phyloP scores from a whole-genome alignment of 2,888 invertebrate genomes.

The Callinectes sapidus region DNA sequence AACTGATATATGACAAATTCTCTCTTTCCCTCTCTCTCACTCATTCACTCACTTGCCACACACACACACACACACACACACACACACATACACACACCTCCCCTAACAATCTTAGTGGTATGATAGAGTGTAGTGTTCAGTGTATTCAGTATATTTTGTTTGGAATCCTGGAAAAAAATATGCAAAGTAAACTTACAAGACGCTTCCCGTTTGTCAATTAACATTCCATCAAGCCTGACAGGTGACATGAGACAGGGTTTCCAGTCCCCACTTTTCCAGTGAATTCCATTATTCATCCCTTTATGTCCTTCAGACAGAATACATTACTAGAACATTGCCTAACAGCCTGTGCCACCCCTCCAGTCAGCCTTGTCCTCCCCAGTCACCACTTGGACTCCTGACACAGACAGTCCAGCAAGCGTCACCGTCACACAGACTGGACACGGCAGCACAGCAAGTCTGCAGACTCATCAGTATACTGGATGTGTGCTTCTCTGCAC shows the following conservation, averaged over 20 bases:
- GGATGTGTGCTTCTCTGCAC: not conserved
- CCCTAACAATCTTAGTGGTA: not conserved
- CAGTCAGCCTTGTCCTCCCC: not conserved
- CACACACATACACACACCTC: not conserved
- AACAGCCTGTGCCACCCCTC: not conserved
- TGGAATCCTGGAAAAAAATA: not conserved
- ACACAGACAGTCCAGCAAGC: not conserved
- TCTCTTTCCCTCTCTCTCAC: not conserved
- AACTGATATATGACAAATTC: not conserved
- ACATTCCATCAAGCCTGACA: not conserved
- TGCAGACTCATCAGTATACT: not conserved
- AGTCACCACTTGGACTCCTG: not conserved
- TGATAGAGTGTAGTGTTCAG: not conserved
- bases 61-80: not conserved
- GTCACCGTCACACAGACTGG: not conserved
- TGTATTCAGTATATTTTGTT: not conserved
- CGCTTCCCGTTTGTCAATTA: not conserved
- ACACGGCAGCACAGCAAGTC: not conserved
- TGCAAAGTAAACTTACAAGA: conserved; percentile 19
- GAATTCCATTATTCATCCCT: not conserved
- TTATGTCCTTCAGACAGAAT: not conserved
- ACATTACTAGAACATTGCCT: not conserved
- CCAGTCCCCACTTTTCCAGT: not conserved
- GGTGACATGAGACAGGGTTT: not conserved
- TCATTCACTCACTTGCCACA: not conserved